phyloP scores from a whole-genome alignment of 2,888 invertebrate species.

The Neoascia interrupta region DNA sequence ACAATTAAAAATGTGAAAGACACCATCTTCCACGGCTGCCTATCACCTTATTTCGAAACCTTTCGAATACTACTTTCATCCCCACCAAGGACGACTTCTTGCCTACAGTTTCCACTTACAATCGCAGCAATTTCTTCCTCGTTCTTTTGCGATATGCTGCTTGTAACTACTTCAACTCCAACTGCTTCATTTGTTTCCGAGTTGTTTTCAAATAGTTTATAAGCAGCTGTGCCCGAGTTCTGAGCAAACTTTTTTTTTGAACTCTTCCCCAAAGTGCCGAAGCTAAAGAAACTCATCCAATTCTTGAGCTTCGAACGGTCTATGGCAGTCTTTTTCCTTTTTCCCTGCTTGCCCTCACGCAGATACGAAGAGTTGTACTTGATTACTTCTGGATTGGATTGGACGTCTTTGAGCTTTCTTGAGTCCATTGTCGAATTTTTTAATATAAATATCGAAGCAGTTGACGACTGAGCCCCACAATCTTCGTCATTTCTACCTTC shows the following conservation, averaged over 20 bases:
- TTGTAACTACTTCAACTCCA: conserved; percentile 64
- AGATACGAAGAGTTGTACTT: conserved; percentile 73
- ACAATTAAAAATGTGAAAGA: no score
- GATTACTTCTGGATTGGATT: conserved; percentile 77
- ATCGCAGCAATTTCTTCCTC: not conserved
- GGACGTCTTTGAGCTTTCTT: conserved; percentile 76
- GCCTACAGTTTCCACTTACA: conserved; percentile 9
- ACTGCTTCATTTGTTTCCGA: conserved; percentile 71
- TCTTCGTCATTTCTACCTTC: conserved; percentile 30
- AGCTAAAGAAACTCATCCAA: conserved; percentile 70
- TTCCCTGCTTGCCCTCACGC: conserved; percentile 36
- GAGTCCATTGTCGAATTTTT: conserved; percentile 74
- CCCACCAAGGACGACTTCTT: conserved; percentile 18
- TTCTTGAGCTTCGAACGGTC: conserved; percentile 70
- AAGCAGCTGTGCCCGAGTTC: conserved; percentile 73
- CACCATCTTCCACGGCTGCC: no score
- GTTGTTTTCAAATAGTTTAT: conserved; percentile 74
- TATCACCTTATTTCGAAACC: conserved; percentile 14
- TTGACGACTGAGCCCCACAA: conserved; percentile 22
- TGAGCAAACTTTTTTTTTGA: conserved; percentile 76
- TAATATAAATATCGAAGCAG: conserved; percentile 61
- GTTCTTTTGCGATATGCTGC: not conserved
- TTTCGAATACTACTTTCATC: conserved; percentile 6
- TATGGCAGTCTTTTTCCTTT: conserved; percentile 51
- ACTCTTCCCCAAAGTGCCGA: conserved; percentile 71